These are phyloP conservation scores for Liasis olivaceus DNA, from an alignment of 2,797 vertebrate genomes.

Conservation along the genomic window DNA sequence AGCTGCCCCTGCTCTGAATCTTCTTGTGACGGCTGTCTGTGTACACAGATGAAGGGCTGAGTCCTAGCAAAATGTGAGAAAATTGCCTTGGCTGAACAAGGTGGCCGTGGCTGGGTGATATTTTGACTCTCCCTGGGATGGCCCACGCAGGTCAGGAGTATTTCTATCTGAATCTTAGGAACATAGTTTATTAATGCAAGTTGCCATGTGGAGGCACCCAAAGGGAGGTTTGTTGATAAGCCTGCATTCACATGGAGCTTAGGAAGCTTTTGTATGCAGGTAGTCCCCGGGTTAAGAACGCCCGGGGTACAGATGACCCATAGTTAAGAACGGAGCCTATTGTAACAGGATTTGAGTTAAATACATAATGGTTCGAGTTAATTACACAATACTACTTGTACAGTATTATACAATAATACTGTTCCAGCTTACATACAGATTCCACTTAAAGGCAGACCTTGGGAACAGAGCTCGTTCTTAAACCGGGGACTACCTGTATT, in stretches of 20 bases:
- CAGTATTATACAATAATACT: too few relatives aligned
- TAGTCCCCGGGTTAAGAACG: too few relatives aligned
- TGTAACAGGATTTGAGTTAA: too few relatives aligned
- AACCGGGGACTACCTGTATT: not conserved
- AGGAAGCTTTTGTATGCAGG: not conserved
- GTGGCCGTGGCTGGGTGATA: too few relatives aligned
- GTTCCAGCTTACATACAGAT: too few relatives aligned
- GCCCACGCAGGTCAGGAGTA: not conserved
- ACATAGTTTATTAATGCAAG: slow-evolving; percentile 2
- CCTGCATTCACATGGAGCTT: not conserved
- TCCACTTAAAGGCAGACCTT: too few relatives aligned
- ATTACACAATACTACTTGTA: too few relatives aligned
- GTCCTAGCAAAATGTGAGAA: too few relatives aligned
- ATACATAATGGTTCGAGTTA: too few relatives aligned
- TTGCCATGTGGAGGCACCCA: not conserved
- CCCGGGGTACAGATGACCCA: too few relatives aligned
- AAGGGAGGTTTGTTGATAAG: slow-evolving; percentile 23
- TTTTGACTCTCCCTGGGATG: not conserved
- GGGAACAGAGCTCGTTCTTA: too few relatives aligned
- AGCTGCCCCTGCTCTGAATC: not conserved
- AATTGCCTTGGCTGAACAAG: not conserved
- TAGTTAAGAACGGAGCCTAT: too few relatives aligned
- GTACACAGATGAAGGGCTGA: not conserved
- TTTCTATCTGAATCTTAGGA: not conserved
- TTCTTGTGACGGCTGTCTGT: not conserved